Percentiles rank a stretch among this genome's conserved stretches.
Evolutionary conservation across 2,113 vertebrate genomes (phyloP).

Genomic region (Tetrao urogallus): DNA sequence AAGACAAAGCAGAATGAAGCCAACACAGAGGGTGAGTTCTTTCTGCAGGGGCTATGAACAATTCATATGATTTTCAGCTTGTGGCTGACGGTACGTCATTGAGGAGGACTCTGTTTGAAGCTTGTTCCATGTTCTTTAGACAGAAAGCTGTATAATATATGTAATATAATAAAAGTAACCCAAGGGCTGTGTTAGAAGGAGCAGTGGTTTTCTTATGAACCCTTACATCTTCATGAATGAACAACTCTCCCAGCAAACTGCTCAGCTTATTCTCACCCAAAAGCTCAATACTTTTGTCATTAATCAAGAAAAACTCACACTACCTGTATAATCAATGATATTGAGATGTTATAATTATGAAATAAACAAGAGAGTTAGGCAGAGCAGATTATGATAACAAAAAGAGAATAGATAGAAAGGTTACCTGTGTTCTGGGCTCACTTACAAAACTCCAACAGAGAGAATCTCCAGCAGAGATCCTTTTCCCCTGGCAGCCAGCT

Average conservation of each 20-base stretch:
- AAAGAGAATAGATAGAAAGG: too few species aligned
- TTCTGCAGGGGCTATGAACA: neutral
- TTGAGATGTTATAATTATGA: too few species aligned
- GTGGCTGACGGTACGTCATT: neutral
- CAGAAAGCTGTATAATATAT: neutral
- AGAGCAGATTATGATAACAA: too few species aligned
- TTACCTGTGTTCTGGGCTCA: too few species aligned
- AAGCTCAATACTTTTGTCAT: neutral
- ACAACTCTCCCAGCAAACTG: neutral
- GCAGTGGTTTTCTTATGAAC: neutral
- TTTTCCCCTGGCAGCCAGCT: too few species aligned
- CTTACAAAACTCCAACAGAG: too few species aligned
- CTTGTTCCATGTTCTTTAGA: neutral
- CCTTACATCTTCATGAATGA: neutral
- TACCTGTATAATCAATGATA: neutral
- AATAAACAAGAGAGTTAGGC: too few species aligned
- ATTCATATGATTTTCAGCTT: neutral
- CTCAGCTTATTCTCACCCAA: neutral
- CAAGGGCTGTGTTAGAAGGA: neutral
- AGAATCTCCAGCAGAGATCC: too few species aligned
- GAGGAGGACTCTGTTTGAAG: neutral
- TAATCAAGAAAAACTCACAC: neutral
- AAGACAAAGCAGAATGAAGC: conserved; percentile 13
- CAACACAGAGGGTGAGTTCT: conserved; percentile 50
- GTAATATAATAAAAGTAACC: neutral